Conservation (phyloP, 2,888 invertebrate genomes). For the Platypus cylindrus region DNA sequence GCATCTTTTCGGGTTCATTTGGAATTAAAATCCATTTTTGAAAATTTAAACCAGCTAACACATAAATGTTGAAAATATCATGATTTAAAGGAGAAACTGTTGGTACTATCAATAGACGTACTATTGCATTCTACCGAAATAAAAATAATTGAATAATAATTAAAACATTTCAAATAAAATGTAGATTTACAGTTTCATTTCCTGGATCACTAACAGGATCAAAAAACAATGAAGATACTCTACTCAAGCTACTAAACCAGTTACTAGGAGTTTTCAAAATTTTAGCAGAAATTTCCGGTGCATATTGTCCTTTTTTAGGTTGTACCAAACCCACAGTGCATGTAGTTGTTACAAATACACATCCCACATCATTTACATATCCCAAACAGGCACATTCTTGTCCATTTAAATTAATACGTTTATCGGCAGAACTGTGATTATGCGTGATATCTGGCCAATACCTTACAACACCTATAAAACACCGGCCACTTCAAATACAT, state of each 20-base stretch:
- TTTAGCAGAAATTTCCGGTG: constrained; percentile 53
- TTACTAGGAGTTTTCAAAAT: constrained; percentile 63
- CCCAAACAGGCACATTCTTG: constrained; percentile 72
- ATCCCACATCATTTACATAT: constrained; percentile 50
- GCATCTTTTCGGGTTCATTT: constrained; percentile 52
- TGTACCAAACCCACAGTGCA: constrained; percentile 69
- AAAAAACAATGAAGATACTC: constrained; percentile 71
- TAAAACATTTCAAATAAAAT: constrained; percentile 1
- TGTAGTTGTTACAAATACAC: constrained; percentile 82
- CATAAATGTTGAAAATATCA: constrained; percentile 52
- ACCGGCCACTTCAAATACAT: not conserved
- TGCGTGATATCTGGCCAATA: constrained; percentile 87
- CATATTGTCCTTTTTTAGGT: constrained; percentile 49
- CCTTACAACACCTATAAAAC: constrained; percentile 55
- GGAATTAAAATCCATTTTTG: constrained; percentile 69
- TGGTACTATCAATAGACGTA: too few species aligned
- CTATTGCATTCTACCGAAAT: too few species aligned
- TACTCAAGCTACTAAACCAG: constrained; percentile 72
- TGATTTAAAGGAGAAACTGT: too few species aligned
- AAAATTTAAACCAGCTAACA: constrained; percentile 63
- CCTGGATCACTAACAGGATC: constrained; percentile 52
- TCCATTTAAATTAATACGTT: constrained; percentile 73
- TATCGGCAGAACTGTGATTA: constrained; percentile 74
- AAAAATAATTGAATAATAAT: too few species aligned
- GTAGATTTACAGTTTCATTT: constrained; percentile 45